phyloP scores from a whole-genome alignment of 2,113 vertebrate species.

The Salvator merianae region DNA sequence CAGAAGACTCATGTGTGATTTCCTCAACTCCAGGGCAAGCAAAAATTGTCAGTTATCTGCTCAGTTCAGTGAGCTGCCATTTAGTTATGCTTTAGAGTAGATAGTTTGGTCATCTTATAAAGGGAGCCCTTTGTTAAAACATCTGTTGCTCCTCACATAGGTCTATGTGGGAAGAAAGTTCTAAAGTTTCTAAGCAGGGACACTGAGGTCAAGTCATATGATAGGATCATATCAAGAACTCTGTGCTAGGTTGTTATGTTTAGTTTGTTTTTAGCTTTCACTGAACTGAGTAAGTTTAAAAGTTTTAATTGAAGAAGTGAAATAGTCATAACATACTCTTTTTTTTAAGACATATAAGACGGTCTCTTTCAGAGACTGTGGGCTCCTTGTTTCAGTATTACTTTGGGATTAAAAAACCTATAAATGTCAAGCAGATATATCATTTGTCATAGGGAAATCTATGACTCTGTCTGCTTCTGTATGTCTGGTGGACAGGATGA shows the following conservation, averaged over 20 bases:
- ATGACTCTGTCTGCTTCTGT: too few species aligned
- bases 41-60: not conserved
- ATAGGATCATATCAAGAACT: not conserved
- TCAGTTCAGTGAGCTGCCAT: not conserved
- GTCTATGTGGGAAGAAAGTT: not conserved
- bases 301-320: too few species aligned
- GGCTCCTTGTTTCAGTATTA: too few species aligned
- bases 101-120: not conserved
- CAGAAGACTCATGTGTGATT: not conserved
- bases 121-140: not conserved
- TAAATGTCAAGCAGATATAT: too few species aligned
- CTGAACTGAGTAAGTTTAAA: not conserved
- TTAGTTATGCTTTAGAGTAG: not conserved
- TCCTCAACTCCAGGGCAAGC: not conserved
- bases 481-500: too few species aligned
- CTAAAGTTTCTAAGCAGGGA: not conserved
- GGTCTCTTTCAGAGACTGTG: too few species aligned
- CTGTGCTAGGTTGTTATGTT: too few species aligned
- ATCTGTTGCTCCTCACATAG: not conserved
- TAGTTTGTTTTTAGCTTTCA: not conserved
- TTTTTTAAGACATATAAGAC: too few species aligned
- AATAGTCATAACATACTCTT: too few species aligned
- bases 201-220: not conserved
- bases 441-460: too few species aligned
- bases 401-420: too few species aligned